Conservation (phyloP, 2,888 invertebrate genomes). For the Noctua fimbriata region DNA sequence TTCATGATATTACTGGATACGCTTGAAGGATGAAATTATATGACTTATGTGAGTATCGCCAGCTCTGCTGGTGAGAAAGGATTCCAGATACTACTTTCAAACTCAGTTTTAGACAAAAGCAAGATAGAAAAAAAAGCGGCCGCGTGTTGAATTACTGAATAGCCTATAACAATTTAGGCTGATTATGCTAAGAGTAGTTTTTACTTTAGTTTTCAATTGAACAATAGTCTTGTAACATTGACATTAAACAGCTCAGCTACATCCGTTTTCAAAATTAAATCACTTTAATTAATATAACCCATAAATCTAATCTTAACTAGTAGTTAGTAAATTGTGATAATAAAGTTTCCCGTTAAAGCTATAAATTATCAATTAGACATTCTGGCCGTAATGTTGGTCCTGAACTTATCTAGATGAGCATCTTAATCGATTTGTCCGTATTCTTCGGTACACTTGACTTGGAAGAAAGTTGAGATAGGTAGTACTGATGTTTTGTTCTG, state of each 20-base stretch:
- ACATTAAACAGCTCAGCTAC: neutral
- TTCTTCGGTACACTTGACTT: conserved; percentile 38
- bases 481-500: conserved; percentile 32
- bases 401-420: conserved; percentile 74
- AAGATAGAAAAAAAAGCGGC: too few relatives aligned
- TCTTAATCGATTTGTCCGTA: conserved; percentile 77
- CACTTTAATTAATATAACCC: conserved; percentile 20
- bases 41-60: neutral
- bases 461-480: conserved; percentile 36
- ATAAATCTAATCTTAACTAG: conserved; percentile 31
- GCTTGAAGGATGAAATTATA: neutral
- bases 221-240: neutral
- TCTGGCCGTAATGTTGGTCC: conserved; percentile 50
- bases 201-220: neutral
- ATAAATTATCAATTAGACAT: conserved; percentile 68
- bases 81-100: neutral
- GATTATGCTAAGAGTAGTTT: neutral
- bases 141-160: neutral
- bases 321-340: conserved; percentile 51
- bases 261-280: conserved; percentile 18
- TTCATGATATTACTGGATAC: conserved; percentile 3
- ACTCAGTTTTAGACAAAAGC: neutral
- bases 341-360: conserved; percentile 55
- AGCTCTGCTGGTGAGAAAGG: neutral
- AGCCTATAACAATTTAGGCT: neutral